Base-by-base conservation (phyloP, 2,888 invertebrate genomes). In the Leptopilina syphax region DNA sequence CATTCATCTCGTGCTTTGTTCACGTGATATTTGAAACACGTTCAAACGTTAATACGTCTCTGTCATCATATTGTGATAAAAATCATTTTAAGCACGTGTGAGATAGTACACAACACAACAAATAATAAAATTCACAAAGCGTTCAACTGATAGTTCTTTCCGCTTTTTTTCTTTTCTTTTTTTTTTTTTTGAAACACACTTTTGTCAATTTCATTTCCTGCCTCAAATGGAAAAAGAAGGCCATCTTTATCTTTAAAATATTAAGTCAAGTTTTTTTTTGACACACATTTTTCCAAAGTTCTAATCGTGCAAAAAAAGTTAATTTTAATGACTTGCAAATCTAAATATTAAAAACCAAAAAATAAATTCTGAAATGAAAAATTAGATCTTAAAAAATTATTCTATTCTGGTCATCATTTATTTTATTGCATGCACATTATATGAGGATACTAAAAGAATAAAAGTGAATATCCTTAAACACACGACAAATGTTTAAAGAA, bases 21-120 rank as follows among this genome's bases (percentile, higher is more conserved):
- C 80, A 80, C 80, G 77, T 80, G 80, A 80, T 77, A 65, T 57
- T 70, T 54, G 13, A n/a, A 68, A 41, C 77, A 70, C 73, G 77
- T 80, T 80, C 41, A 44, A n/a, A 12, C 41, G 68, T 70, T 73
- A 77, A 77, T n/a, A 41, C 12, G 70, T 77, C 60, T 77, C 66
- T 68, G 65, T 80, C 65, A 80, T 80, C 41, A 65, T 65, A 57
- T 34, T 65, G 18, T 77, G 68, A 73, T 73, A 73, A 57, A 47
- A 34, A 73, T 73, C 54, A 34, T 13, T 50, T n/a, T 1, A 73
- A 73, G 34, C 73, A 57, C 73, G 73, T 73, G 73, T 57, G 12
- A 44, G 44, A 8, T 44, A 8, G 57, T 24, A n/a, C n/a, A 13
- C 4, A 34, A 34, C 34, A 34, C 34, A 34, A 9, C 8, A 57